phyloP scores from a whole-genome alignment of 2,113 vertebrate genomes.

The Ranitomeya imitator region DNA sequence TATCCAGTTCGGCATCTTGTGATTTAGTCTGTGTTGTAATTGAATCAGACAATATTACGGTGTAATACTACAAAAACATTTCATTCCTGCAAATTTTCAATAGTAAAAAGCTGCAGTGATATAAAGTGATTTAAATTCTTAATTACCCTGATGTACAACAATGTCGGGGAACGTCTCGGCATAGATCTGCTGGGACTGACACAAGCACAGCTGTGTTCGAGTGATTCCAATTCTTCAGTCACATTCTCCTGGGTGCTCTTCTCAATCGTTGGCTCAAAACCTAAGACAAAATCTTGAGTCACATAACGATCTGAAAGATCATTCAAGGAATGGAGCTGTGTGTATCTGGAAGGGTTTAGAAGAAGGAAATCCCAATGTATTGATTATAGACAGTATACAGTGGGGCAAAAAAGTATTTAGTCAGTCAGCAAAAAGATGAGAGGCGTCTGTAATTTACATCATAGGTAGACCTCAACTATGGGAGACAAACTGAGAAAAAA shows the following conservation, averaged over 20 bases:
- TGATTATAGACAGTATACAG: not conserved
- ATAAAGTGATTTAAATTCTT: slow-evolving; percentile 41
- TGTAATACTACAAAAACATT: slow-evolving; percentile 5
- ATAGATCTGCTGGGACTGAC: slow-evolving; percentile 28
- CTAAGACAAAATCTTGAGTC: not conserved
- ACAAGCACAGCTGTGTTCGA: slow-evolving; percentile 39
- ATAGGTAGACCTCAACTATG: no score
- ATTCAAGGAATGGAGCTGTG: not conserved
- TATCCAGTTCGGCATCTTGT: not conserved
- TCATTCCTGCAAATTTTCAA: slow-evolving; percentile 33
- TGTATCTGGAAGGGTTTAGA: not conserved
- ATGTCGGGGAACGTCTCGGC: slow-evolving; percentile 1
- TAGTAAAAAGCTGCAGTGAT: slow-evolving; percentile 29
- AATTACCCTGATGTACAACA: slow-evolving; percentile 47
- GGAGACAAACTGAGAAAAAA: no score
- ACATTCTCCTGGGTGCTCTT: slow-evolving; percentile 9
- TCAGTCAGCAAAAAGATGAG: no score
- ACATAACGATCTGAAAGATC: not conserved
- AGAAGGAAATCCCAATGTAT: not conserved
- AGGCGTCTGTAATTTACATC: no score
- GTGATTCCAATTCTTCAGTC: slow-evolving; percentile 29
- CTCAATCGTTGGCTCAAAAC: not conserved
- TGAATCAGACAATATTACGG: slow-evolving; percentile 24
- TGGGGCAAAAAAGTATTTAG: no score
- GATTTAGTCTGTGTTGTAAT: slow-evolving; percentile 30